phyloP scores from a whole-genome alignment of 2,888 invertebrate genomes.

The Tillus elongatus region DNA sequence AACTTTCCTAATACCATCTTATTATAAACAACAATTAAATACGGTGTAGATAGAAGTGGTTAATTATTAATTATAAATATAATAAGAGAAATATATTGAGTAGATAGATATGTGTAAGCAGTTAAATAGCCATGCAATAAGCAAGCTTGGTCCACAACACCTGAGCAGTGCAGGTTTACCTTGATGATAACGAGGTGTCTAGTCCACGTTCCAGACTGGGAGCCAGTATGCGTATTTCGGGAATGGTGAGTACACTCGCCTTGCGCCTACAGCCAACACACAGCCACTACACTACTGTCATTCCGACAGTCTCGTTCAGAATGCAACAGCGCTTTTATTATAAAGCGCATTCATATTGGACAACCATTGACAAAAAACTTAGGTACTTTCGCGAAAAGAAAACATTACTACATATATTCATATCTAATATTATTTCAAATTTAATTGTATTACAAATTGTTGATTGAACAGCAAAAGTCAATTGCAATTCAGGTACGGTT shows the following conservation, averaged over 20 bases:
- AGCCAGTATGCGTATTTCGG: slow-evolving; percentile 74
- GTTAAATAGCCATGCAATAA: slow-evolving; percentile 20
- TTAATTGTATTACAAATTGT: neutral
- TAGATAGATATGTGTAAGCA: no score
- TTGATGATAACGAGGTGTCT: slow-evolving; percentile 43
- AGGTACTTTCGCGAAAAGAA: no score
- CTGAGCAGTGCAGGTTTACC: slow-evolving; percentile 28
- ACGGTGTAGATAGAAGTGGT: no score
- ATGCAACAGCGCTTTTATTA: no score
- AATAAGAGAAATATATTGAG: no score
- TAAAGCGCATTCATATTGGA: no score
- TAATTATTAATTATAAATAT: no score
- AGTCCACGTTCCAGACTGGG: slow-evolving; percentile 73
- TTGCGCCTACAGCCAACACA: slow-evolving; percentile 51
- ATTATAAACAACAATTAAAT: no score
- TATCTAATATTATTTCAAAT: neutral
- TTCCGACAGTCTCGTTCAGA: slow-evolving; percentile 14
- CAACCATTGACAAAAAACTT: no score
- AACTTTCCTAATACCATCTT: no score
- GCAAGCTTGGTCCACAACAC: slow-evolving; percentile 11
- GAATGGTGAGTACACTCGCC: slow-evolving; percentile 66
- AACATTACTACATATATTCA: neutral
- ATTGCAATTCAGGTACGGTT: no score
- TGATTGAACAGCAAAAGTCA: no score
- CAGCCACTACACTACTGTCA: slow-evolving; percentile 30